These are phyloP conservation scores for Anser brachyrhynchus DNA, from an alignment of 2,113 vertebrate genomes.

Conservation along the genomic window DNA sequence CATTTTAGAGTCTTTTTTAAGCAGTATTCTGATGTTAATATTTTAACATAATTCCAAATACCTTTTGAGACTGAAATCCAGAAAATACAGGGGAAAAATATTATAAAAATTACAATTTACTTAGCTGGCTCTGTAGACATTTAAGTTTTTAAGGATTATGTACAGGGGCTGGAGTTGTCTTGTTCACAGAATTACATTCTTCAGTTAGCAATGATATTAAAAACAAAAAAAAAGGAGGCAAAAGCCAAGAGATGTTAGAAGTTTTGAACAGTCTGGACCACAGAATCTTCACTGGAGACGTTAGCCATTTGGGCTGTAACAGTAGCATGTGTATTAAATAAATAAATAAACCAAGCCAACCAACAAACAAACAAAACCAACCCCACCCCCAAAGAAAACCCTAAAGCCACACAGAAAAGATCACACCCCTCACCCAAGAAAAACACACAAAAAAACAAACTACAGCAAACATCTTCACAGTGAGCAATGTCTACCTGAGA, in stretches of 20 bases:
- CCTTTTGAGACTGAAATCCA: background rate
- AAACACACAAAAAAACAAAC: background rate
- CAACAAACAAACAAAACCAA: background rate
- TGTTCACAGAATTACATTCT: background rate
- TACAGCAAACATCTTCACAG: background rate
- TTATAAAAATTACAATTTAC: background rate
- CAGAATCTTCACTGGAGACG: background rate
- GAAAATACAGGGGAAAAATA: background rate
- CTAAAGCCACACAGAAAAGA: no score
- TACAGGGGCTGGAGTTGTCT: background rate
- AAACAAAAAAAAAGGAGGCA: background rate
- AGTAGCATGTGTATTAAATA: background rate
- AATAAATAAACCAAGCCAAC: background rate
- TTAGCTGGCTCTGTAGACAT: background rate
- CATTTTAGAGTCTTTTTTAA: background rate
- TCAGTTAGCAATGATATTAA: background rate
- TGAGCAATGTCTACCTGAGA: background rate
- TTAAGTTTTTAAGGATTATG: background rate
- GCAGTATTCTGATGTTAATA: background rate
- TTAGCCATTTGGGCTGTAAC: background rate
- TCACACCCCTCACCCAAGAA: background rate
- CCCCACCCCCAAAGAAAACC: background rate
- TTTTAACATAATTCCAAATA: background rate
- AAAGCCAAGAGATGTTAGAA: fast-evolving
- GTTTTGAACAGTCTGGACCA: background rate